Evolutionary conservation across 2,888 invertebrate genomes (phyloP), one percentile per base, ranked within the genome.

Genomic region (Pomacea canaliculata): DNA sequence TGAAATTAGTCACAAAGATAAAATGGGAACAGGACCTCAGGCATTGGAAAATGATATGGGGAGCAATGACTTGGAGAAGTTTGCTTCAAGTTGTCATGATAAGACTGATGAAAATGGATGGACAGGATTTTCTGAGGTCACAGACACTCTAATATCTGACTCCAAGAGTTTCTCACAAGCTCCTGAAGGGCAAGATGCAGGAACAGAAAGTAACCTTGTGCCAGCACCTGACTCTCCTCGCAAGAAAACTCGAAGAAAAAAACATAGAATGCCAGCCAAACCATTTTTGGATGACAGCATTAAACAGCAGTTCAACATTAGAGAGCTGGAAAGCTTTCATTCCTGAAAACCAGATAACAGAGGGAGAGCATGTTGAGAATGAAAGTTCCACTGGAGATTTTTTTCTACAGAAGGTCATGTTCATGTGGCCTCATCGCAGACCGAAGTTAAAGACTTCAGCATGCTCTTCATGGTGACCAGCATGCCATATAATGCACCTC

Each of bases 311-410:
- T 23, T 74, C 60, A 46, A 48, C 23, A 48, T 16, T 16, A 27
- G 73, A 74, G 46, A 73, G 68, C n/a, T 74, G 68, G 73, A 74
- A 69, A 46, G 60, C 27, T 46, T 69, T 74, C 60, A 27, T n/a
- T 7, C 73, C 73, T 23, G 69, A 69, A 48, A 74, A 49, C 18
- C 73, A 69, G 27, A 74, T 74, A 46, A 8, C 62, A 23, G 73
- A 69, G 23, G 12, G 1, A 18, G 13, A 27, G 18, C 19, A 27
- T 48, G 46, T 12, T 1, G 27, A 27, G 12, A 27, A 63, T 23
- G 19, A 27, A 12, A 63, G 19, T 19, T 12, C n/a, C 27, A 27
- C 7, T 27, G 27, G 10, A 10, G n/a, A 23, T 12, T 63, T 12
- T 63, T 56, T 7, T 56, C 12, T 16, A 56, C 23, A 63, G 23